Conservation (phyloP, 2,888 invertebrate genomes). For the Asteroscopus sphinx region DNA sequence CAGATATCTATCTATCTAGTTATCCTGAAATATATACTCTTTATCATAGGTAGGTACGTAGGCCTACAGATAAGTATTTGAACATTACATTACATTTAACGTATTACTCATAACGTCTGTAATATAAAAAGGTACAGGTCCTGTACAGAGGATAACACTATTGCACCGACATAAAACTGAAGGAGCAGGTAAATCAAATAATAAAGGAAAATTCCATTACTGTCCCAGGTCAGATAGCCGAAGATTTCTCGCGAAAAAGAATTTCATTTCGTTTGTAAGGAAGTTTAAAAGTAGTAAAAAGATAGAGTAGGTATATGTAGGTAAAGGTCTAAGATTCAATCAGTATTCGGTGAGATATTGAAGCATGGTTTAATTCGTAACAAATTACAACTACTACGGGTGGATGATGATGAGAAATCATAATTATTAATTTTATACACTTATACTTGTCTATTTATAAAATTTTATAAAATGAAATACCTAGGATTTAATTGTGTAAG, state of each 20-base stretch:
- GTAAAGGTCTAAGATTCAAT: constrained; percentile 16
- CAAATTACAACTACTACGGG: too few relatives aligned
- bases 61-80: too few relatives aligned
- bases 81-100: too few relatives aligned
- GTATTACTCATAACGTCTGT: constrained; percentile 27
- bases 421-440: too few relatives aligned
- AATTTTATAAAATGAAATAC: too few relatives aligned
- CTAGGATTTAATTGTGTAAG: too few relatives aligned
- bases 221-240: constrained; percentile 76
- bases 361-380: background rate
- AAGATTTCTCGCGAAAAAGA: constrained; percentile 77
- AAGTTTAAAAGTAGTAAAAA: constrained; percentile 55
- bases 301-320: constrained; percentile 18
- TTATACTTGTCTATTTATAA: too few relatives aligned
- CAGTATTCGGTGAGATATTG: constrained; percentile 30
- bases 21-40: background rate
- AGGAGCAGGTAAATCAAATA: constrained; percentile 86
- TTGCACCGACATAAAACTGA: constrained; percentile 81
- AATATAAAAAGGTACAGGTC: constrained; percentile 64
- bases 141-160: constrained; percentile 74
- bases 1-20: too few relatives aligned
- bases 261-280: constrained; percentile 67
- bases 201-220: constrained; percentile 87
- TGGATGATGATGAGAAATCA: too few relatives aligned
- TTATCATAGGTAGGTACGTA: too few relatives aligned